These are phyloP conservation scores for Neomonachus schauinslandi DNA, from an alignment of 2,113 vertebrate genomes.

Conservation along the genomic window DNA sequence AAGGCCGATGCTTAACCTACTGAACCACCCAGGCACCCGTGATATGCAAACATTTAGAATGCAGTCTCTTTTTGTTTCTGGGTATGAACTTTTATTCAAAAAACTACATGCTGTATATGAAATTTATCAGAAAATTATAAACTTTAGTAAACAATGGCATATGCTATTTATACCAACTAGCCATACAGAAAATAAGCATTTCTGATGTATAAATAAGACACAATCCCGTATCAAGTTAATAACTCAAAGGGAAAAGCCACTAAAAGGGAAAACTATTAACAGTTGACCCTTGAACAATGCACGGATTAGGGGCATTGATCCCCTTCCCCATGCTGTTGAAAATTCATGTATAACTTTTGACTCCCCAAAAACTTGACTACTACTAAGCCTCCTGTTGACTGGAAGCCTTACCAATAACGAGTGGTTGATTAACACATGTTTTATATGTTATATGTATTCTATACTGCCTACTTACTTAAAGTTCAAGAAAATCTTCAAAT, in stretches of 20 bases:
- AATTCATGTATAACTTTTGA: not conserved
- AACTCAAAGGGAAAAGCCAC: slow-evolving; percentile 28
- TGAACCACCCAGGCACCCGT: not conserved
- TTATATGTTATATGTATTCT: not conserved
- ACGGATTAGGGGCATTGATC: not conserved
- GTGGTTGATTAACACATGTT: not conserved
- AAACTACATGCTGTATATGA: not conserved
- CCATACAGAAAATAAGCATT: not conserved
- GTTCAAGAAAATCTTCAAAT: not conserved
- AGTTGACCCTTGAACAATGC: not conserved
- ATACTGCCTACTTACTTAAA: not conserved
- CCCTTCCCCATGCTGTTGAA: not conserved
- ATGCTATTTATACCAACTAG: not conserved
- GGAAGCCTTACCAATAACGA: not conserved
- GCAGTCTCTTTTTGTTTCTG: not conserved
- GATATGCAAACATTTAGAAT: slow-evolving; percentile 13
- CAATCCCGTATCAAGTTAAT: slow-evolving; percentile 9
- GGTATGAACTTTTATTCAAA: not conserved
- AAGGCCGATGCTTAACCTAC: not conserved
- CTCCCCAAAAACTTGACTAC: not conserved
- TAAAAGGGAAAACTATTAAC: slow-evolving; percentile 6
- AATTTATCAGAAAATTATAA: slow-evolving; percentile 52
- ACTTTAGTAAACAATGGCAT: not conserved
- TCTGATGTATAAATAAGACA: slow-evolving; percentile 8
- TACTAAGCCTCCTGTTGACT: not conserved